Percentiles rank a stretch among this genome's conserved stretches.
Conservation (phyloP, 53 echinoderm and acorn worm genomes). For the Temnopleurus reevesii region DNA sequence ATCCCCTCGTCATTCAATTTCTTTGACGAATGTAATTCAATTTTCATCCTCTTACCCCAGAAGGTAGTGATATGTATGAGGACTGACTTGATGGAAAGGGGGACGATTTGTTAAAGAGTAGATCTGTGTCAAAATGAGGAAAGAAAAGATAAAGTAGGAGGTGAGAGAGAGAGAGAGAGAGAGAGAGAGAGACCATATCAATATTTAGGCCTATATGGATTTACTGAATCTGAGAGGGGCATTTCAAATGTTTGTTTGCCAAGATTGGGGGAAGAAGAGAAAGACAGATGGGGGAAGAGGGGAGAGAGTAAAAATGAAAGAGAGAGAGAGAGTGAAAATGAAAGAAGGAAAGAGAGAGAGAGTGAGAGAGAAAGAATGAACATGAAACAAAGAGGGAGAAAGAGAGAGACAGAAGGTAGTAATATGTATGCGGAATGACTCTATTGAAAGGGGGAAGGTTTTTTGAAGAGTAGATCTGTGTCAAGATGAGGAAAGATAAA, state of each 20-base stretch:
- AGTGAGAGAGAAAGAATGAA: not conserved
- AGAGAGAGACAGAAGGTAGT: not conserved
- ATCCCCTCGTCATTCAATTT: not conserved
- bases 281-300: not conserved
- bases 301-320: no score
- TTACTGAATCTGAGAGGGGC: no score
- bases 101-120: no score
- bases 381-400: not conserved
- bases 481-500: not conserved
- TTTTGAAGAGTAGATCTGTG: not conserved
- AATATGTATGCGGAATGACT: not conserved
- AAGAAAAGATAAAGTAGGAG: no score
- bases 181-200: no score
- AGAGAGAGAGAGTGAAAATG: not conserved
- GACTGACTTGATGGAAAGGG: not conserved
- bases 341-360: not conserved
- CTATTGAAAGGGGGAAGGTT: no score
- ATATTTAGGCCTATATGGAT: no score
- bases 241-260: no score
- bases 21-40: not conserved
- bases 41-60: not conserved
- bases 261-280: not conserved
- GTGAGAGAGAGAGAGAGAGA: not conserved
- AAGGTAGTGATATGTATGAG: not conserved
- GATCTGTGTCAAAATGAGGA: not conserved